These are phyloP conservation scores for Neuroterus valhalla DNA, from an alignment of 1,140 invertebrate genomes.

Conservation along the genomic window DNA sequence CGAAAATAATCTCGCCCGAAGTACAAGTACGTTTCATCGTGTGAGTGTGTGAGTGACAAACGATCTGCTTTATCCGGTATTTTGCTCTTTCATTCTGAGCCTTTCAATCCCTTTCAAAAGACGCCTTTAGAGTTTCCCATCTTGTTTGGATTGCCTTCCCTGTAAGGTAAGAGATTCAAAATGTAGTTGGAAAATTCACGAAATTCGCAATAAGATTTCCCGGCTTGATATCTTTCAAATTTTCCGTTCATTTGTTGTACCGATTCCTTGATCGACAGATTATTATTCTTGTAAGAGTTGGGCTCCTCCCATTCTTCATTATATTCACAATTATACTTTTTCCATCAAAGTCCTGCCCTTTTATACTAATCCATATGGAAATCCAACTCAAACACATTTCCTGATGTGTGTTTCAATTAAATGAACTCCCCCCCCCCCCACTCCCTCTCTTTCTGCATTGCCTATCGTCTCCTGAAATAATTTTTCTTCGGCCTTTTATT, in stretches of 20 bases:
- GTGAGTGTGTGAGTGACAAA: slow-evolving; percentile 6
- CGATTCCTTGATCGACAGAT: no score
- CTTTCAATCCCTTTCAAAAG: slow-evolving; percentile 46
- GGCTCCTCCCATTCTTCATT: no score
- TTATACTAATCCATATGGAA: no score
- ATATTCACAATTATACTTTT: no score
- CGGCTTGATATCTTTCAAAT: not conserved
- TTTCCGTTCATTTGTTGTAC: not conserved
- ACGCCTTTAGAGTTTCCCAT: slow-evolving; percentile 56
- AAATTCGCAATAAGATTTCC: not conserved
- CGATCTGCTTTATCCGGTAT: slow-evolving; percentile 14
- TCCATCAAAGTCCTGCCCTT: no score
- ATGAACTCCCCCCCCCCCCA: no score
- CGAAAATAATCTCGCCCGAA: slow-evolving; percentile 46
- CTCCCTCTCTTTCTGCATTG: no score
- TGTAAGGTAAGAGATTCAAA: slow-evolving; percentile 59
- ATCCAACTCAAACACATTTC: no score
- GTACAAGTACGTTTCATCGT: slow-evolving; percentile 7
- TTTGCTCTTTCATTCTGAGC: slow-evolving; percentile 42
- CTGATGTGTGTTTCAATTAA: no score
- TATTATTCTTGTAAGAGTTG: no score
- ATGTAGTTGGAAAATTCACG: slow-evolving; percentile 46
- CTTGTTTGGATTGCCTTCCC: slow-evolving; percentile 59
- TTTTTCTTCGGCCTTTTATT: no score
- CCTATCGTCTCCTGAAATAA: no score